Evolutionary conservation across 2,113 vertebrate genomes (phyloP), one percentile per base, ranked within the genome.

Genomic region (Neopipo cinnamomea): DNA sequence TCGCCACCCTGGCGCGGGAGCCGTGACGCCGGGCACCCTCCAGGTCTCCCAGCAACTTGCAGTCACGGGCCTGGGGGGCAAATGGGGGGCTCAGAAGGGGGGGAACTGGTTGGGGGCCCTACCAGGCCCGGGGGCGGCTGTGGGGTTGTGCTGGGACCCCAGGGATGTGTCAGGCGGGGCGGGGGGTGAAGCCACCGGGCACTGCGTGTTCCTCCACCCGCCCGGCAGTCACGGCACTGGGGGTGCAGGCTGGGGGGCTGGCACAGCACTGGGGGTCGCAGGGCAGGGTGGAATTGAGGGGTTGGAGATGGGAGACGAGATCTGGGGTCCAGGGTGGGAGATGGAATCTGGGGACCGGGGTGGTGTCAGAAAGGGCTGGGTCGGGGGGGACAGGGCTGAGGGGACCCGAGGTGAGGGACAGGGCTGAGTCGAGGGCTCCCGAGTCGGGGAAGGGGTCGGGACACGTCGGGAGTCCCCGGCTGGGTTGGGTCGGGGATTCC

Each of bases 11-110:
- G 85, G 96, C 93, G 1, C 47, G 84, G 44, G 8, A 0, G 3
- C 75, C 8, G 1, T 95, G 39, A 0, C 21, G 75, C n/a, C 7
- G 95, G 33, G 95, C 96, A 2, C 79, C 52, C 61, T 93, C 90
- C 92, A 91, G 5, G 62, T 96, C 93, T 28, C 95, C 96, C 82
- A 33, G 2, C 7, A 41, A 3, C 59, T 92, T 97, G 62, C 85
- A 89, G 62, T 97, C 96, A 1, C 92, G 90, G 39, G 93, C 85
- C 96, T 97, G 79, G 17, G 77, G 65, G 49, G 24, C 16, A 56
- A 31, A 7, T 2, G 14, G 27, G 65, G 31, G 56, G 23, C 31
- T 88, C 46, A 18, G 70, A 0, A 16, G 2, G 12, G 3, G 12
- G 37, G 42, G 4, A 9, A 30, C 9, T 2, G 11, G 4, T 1